Conservation (phyloP, 2,113 vertebrate species). For the Rhea americana region DNA sequence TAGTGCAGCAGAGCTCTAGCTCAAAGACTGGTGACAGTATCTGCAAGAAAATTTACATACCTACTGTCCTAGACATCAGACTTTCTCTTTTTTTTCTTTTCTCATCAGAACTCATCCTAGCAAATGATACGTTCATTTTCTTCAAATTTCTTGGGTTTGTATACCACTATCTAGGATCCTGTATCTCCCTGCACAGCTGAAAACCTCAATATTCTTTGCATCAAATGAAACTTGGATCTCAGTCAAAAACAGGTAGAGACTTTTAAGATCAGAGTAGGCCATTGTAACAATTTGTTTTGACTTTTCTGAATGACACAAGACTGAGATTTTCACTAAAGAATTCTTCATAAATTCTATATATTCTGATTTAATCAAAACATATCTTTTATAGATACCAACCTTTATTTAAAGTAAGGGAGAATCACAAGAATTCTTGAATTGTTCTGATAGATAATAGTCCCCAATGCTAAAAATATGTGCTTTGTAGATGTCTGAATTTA, state of each 20-base stretch:
- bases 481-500: neutral
- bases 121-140: neutral
- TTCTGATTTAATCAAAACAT: neutral
- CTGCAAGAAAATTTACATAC: neutral
- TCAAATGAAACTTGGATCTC: neutral
- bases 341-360: neutral
- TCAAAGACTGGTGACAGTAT: neutral
- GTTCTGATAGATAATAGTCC: neutral
- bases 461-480: accelerated
- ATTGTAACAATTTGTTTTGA: neutral
- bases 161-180: neutral
- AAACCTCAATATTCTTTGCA: neutral
- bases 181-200: neutral
- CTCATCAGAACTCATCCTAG: neutral
- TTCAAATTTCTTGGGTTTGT: neutral
- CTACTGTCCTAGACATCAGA: neutral
- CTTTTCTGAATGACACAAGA: neutral
- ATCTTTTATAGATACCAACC: neutral
- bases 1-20: neutral
- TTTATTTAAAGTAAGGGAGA: neutral
- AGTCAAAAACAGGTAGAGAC: neutral
- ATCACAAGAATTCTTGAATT: neutral
- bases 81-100: neutral
- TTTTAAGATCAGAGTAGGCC: neutral
- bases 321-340: neutral